Evolutionary conservation across 2,113 vertebrate genomes (phyloP), one percentile per base, ranked within the genome.

Genomic region (Oxyruncus cristatus): DNA sequence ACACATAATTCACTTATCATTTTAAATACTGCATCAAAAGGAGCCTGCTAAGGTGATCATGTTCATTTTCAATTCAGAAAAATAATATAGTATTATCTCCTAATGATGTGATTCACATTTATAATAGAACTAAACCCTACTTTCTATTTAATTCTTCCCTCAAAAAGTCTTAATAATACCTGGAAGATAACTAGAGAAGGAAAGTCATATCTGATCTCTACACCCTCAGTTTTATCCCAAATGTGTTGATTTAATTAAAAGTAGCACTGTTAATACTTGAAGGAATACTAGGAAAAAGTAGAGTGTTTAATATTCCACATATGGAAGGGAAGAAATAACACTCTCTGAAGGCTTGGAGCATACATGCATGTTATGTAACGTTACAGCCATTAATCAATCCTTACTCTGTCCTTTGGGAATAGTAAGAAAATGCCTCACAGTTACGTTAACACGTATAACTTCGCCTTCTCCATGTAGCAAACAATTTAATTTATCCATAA

Each of bases 1-100:
- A 75, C 72, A 82, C 46, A 93, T 89, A 39, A 24, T 53, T 94
- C 82, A 95, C 55, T 97, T 88, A 59, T 1, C 3, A 81, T 91
- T 96, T 97, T 97, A 97, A 97, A 97, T 84, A 92, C 63, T 68
- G 13, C 71, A 97, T 97, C 74, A 96, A 95, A 95, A 61, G 76
- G 46, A 96, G 67, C 39, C 74, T 97, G 82, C 93, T 97, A 93
- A 96, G 95, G 91, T 89, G 81, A 97, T 92, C 33, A 1, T 91
- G 62, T 63, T 98, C 94, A 96, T 94, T 97, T 72, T 95, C 89
- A 97, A 97, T 95, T 92, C 41, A 95, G 92, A 96, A 97, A 98
- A 98, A 97, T 96, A 97, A 95, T 94, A 91, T 47, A 84, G 67
- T 55, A 94, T 96, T 98, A 97, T 96, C 88, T 96, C 79, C 61